Evolutionary conservation across 2,888 invertebrate species (phyloP).

Genomic region (Mystacides longicornis): DNA sequence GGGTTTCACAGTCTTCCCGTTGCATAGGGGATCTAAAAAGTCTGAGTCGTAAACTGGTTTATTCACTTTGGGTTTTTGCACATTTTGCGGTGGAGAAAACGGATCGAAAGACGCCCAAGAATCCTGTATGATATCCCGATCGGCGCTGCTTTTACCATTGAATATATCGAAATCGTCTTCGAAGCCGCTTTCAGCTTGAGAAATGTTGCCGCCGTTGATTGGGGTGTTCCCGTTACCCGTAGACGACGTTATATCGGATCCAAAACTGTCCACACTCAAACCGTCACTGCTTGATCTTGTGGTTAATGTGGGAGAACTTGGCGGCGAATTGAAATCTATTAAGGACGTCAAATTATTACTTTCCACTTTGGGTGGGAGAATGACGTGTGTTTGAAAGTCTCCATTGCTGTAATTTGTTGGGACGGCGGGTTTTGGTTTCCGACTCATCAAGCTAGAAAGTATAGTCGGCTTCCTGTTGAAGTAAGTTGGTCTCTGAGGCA

Average conservation of each 20-base stretch:
- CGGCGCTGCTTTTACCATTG: slow-evolving; percentile 37
- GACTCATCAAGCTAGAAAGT: slow-evolving; percentile 38
- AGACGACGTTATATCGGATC: slow-evolving; percentile 60
- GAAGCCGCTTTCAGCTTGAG: slow-evolving; percentile 71
- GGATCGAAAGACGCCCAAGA: slow-evolving; percentile 51
- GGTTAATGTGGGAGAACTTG: slow-evolving; percentile 67
- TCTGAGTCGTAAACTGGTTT: slow-evolving; percentile 56
- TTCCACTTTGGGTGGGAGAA: slow-evolving; percentile 29
- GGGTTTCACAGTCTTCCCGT: slow-evolving; percentile 42
- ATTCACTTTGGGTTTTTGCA: slow-evolving; percentile 36
- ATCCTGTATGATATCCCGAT: slow-evolving; percentile 43
- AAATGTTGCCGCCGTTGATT: slow-evolving; percentile 56
- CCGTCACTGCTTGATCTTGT: slow-evolving; percentile 69
- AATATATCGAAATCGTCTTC: slow-evolving; percentile 76
- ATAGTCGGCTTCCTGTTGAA: slow-evolving; percentile 47
- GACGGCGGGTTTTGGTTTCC: slow-evolving; percentile 30
- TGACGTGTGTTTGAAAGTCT: slow-evolving; percentile 20
- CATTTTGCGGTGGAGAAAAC: slow-evolving; percentile 43
- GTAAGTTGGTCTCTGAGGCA: slow-evolving; percentile 46
- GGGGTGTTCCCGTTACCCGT: slow-evolving; percentile 46
- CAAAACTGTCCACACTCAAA: slow-evolving; percentile 67
- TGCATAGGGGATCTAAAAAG: slow-evolving; percentile 47
- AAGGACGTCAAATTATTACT: slow-evolving; percentile 42
- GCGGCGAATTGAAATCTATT: slow-evolving; percentile 65
- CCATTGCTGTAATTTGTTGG: background rate